Percentiles rank a stretch among this genome's conserved stretches.
Conservation (phyloP, 2,888 invertebrate genomes). For the Eumacrocentrus americanus region DNA sequence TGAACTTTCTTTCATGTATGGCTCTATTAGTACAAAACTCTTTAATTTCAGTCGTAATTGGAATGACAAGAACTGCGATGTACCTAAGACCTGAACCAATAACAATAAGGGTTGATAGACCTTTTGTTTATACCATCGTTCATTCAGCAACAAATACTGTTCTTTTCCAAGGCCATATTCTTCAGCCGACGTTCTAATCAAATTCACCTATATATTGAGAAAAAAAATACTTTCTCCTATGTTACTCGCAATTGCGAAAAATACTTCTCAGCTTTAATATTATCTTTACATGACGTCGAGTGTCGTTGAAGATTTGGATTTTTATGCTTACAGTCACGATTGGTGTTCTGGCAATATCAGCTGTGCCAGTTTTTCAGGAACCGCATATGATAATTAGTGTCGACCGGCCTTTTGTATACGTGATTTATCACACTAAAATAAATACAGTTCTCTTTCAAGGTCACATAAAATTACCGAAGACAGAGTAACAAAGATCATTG, state of each 20-base stretch:
- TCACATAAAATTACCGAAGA: neutral
- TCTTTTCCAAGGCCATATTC: conserved; percentile 14
- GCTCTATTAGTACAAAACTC: neutral
- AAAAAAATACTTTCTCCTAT: too few relatives aligned
- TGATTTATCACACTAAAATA: neutral
- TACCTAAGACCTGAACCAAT: conserved; percentile 1
- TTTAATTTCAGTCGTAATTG: conserved; percentile 10
- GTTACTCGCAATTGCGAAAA: too few relatives aligned
- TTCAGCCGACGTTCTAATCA: neutral
- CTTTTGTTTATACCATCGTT: conserved; percentile 24
- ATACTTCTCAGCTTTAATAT: neutral
- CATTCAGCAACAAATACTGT: conserved; percentile 16
- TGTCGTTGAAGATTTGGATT: neutral
- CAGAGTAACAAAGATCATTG: neutral
- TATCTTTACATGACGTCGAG: neutral
- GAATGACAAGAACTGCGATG: neutral
- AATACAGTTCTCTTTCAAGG: neutral
- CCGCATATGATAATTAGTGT: neutral
- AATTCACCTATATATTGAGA: too few relatives aligned
- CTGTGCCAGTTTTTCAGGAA: too few relatives aligned
- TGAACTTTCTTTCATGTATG: neutral
- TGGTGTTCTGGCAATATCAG: neutral
- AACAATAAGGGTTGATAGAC: conserved; percentile 11
- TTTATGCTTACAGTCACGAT: neutral
- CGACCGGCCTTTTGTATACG: neutral